Percentiles rank a stretch among this genome's conserved stretches.
These are phyloP conservation scores for Gymnopithys bicolor DNA, from an alignment of 2,797 vertebrate species.

Conservation along the genomic window DNA sequence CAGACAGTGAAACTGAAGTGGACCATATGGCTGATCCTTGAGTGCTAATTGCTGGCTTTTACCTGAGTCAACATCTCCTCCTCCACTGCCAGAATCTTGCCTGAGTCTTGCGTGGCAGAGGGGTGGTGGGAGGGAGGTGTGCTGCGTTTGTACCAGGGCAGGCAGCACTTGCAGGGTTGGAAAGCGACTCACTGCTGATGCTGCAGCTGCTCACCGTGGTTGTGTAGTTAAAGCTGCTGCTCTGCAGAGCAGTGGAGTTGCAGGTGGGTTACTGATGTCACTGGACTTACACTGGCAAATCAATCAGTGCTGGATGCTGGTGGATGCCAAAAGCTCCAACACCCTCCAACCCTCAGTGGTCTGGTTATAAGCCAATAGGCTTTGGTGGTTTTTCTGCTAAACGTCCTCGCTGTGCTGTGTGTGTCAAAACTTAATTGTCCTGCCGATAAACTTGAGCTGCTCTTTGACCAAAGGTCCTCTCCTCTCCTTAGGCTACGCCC, in stretches of 20 bases:
- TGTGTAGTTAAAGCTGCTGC: not conserved
- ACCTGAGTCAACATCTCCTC: constrained; percentile 7
- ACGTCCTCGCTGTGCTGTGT: not conserved
- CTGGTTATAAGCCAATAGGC: too few relatives aligned
- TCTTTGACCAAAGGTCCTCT: not conserved
- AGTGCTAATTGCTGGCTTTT: constrained; percentile 7
- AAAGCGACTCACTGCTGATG: not conserved
- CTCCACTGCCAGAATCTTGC: not conserved
- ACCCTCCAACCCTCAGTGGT: not conserved
- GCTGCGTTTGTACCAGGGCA: not conserved
- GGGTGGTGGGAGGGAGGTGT: not conserved
- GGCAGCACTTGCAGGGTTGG: not conserved
- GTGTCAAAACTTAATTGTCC: not conserved
- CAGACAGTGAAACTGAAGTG: not conserved
- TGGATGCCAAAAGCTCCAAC: not conserved
- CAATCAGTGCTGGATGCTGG: not conserved
- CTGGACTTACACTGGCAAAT: not conserved
- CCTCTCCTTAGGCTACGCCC: constrained; percentile 80
- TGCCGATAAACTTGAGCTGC: not conserved
- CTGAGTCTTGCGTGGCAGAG: not conserved
- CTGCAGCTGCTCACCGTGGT: not conserved
- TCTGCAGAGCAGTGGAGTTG: not conserved
- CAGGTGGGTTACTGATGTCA: not conserved
- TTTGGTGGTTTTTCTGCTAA: not conserved
- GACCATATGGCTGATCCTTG: constrained; percentile 9